phyloP scores from a whole-genome alignment of 35 echinoderm and acorn worm genomes.

The Patiria miniata region DNA sequence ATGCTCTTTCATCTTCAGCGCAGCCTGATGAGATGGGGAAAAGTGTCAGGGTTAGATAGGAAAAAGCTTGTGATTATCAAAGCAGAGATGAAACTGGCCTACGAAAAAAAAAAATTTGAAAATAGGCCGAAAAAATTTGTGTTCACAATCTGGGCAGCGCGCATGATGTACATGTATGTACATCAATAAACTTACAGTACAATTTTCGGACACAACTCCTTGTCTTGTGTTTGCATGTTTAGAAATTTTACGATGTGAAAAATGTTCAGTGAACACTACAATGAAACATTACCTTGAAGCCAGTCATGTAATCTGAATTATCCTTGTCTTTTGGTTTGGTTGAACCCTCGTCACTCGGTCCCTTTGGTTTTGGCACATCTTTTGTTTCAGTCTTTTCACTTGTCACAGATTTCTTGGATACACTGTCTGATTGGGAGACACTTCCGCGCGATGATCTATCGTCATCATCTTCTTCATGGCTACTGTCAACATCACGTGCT shows the following conservation, averaged over 20 bases:
- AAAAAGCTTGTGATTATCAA: too few species aligned
- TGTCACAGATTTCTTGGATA: background rate
- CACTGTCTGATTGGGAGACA: background rate
- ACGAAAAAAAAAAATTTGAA: too few species aligned
- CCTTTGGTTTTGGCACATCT: background rate
- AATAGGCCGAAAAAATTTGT: too few species aligned
- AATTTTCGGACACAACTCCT: too few species aligned
- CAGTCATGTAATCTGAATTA: constrained; percentile 15
- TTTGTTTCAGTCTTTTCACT: background rate
- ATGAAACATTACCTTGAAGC: constrained; percentile 29
- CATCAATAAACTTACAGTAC: too few species aligned
- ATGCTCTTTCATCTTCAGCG: constrained; percentile 75
- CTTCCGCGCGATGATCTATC: background rate
- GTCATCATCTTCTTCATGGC: background rate
- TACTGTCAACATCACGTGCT: background rate
- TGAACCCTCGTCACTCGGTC: background rate
- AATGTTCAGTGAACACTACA: too few species aligned
- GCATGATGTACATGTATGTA: too few species aligned
- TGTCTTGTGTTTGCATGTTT: too few species aligned
- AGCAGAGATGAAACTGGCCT: too few species aligned
- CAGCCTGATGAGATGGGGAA: constrained; percentile 61
- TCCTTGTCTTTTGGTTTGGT: background rate
- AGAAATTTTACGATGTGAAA: too few species aligned
- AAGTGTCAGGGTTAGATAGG: too few species aligned
- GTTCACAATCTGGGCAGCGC: too few species aligned